These are phyloP conservation scores for Heteromurus nitidus DNA, from an alignment of 2,888 invertebrate genomes.

Conservation along the genomic window DNA sequence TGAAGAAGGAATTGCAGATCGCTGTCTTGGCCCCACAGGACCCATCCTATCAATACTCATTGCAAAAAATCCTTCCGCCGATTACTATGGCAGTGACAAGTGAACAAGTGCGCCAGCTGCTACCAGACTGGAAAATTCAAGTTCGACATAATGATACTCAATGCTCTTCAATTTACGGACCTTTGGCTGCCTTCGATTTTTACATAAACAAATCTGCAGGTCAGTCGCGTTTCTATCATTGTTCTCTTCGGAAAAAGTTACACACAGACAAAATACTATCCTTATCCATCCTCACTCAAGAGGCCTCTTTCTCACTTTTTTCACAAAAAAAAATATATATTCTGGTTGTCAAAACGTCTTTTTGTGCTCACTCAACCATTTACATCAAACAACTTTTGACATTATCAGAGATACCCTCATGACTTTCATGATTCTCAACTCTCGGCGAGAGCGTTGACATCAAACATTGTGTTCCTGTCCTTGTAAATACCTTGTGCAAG, in stretches of 20 bases:
- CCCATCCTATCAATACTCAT: constrained; percentile 80
- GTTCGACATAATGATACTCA: constrained; percentile 84
- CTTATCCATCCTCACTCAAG: too few species aligned
- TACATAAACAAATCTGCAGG: constrained; percentile 82
- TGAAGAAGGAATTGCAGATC: constrained; percentile 77
- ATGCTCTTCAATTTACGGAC: constrained; percentile 86
- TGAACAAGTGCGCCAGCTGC: constrained; percentile 75
- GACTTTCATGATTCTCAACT: constrained; percentile 42
- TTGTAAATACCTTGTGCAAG: too few species aligned
- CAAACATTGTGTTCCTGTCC: too few species aligned
- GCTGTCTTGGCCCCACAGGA: constrained; percentile 82
- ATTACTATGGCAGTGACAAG: constrained; percentile 81
- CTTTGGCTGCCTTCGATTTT: constrained; percentile 86
- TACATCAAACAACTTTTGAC: constrained; percentile 52
- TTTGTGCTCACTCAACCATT: constrained; percentile 47
- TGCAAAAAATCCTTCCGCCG: constrained; percentile 82
- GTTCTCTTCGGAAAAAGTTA: neutral
- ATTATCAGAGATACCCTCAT: constrained; percentile 43
- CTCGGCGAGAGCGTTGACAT: too few species aligned
- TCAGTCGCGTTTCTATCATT: constrained; percentile 75
- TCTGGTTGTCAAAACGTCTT: constrained; percentile 49
- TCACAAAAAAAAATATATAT: too few species aligned
- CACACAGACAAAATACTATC: constrained; percentile 11
- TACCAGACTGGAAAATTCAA: constrained; percentile 83
- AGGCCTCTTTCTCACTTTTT: too few species aligned